phyloP scores from a whole-genome alignment of 2,113 vertebrate species.

The Cinclus mexicanus region DNA sequence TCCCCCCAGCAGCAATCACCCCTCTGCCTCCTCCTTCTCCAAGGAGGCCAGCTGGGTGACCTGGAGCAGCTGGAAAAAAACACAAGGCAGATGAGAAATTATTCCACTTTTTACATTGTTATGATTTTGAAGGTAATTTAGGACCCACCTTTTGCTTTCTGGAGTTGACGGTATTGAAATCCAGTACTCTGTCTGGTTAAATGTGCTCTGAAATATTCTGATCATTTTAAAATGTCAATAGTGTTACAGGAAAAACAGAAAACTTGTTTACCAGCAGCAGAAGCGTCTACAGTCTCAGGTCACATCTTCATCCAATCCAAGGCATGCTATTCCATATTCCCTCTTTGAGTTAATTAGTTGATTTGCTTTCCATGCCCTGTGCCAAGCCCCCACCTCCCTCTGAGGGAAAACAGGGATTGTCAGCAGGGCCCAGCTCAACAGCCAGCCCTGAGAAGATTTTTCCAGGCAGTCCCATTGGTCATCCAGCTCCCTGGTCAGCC shows the following conservation, averaged over 20 bases:
- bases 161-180: slow-evolving; percentile 24
- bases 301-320: slow-evolving; percentile 13
- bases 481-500: neutral
- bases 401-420: neutral
- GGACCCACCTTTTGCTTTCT: slow-evolving; percentile 7
- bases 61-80: neutral
- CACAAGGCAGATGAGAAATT: neutral
- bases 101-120: neutral
- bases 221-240: slow-evolving; percentile 47
- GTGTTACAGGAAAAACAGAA: neutral
- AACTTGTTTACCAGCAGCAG: slow-evolving; percentile 44
- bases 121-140: slow-evolving; percentile 36
- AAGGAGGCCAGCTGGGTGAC: neutral
- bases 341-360: slow-evolving; percentile 27
- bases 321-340: neutral
- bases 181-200: slow-evolving; percentile 37
- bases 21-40: neutral
- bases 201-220: slow-evolving; percentile 21
- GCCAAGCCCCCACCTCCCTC: neutral
- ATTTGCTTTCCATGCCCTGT: slow-evolving; percentile 26
- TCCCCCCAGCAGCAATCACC: neutral
- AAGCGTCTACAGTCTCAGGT: neutral
- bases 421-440: neutral
- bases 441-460: neutral
- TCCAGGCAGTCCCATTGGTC: neutral